Evolutionary conservation across 2,888 invertebrate species (phyloP), one percentile per base, ranked within the genome.

Genomic region (Megalurothrips usitatus): DNA sequence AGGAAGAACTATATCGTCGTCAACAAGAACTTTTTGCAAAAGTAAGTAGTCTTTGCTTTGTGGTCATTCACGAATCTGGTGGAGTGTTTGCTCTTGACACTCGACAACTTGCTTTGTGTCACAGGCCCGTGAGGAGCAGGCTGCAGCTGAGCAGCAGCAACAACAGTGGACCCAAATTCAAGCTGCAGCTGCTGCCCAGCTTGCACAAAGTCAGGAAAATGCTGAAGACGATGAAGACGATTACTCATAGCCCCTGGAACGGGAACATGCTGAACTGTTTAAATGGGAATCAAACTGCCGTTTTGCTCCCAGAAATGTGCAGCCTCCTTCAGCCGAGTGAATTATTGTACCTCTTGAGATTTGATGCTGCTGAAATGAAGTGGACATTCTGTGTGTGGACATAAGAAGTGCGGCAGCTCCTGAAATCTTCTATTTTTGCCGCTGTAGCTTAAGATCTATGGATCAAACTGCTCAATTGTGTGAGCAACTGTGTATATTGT

Each of bases 1-100:
- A 99, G 88, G 99, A 99, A 87, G 98, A 99, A 87, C 89, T 99
- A 34, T 89, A 98, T 75, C 90, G 97, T 81, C 98, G 99, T 86
- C 99, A 99, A 86, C 98, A 99, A 87, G 98, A 97, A 89, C 89
- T 99, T 34, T 99, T 99, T 91, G 98, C 98, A 11, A 96, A 96
- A 88, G 90, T 88, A 84, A 83, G 34, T 43, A 43, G 34, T 43
- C 34, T 43, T 43, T 43, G 34, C 34, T 43, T 43, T 43, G 34
- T 43, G 34, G 3, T 43, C 34, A 43, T 43, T 43, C 34, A 2
- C 2, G 34, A 43, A 43, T 43, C 34, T 43, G 34, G 6, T 43
- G 34, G 34, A 6, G 6, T 43, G 34, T 43, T 82, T 81, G 17
- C 49, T 81, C 23, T 63, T 47, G 23, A 58, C 34, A 26, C 23